A percentile compares a stretch with the other conserved stretches of the same genome.
Evolutionary conservation across 2,888 invertebrate genomes (phyloP).

Genomic region (Pelosia muscerda): DNA sequence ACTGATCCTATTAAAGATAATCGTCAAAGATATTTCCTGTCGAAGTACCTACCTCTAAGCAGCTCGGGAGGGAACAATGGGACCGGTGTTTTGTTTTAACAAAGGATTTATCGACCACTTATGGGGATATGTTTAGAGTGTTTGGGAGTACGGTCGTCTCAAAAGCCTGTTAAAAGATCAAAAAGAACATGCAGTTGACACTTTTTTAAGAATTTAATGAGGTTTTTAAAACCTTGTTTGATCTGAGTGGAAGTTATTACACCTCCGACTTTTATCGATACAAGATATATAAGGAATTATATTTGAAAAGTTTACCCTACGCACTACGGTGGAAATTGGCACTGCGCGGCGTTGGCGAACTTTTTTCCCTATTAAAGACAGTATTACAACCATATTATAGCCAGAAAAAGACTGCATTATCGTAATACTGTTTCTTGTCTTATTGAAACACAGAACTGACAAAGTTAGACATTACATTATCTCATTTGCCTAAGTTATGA

Average conservation of each 20-base stretch:
- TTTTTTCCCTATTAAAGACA: neutral
- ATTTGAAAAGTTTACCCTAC: neutral
- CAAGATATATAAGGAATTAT: neutral
- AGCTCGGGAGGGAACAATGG: conserved; percentile 41
- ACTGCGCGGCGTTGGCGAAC: too few species aligned
- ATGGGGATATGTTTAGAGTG: conserved; percentile 43
- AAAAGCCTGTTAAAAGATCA: conserved; percentile 47
- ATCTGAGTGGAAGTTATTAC: neutral
- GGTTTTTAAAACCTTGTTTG: conserved; percentile 22
- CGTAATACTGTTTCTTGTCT: neutral
- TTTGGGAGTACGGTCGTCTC: conserved; percentile 35
- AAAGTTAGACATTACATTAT: neutral
- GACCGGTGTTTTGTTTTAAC: conserved; percentile 51
- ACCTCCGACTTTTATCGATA: neutral
- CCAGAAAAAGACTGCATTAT: neutral
- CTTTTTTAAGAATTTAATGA: conserved; percentile 31
- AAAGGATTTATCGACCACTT: conserved; percentile 55
- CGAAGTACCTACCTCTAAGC: conserved; percentile 33
- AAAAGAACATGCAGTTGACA: conserved; percentile 39
- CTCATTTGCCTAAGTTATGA: neutral
- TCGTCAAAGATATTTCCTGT: conserved; percentile 47
- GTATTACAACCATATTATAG: too few species aligned
- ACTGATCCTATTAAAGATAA: conserved; percentile 60
- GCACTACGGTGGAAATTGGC: neutral
- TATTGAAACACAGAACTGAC: neutral